A percentile compares a stretch with the other conserved stretches of the same genome.
Evolutionary conservation across 2,888 invertebrate genomes (phyloP).

Genomic region (Archaeoteleia sp.): DNA sequence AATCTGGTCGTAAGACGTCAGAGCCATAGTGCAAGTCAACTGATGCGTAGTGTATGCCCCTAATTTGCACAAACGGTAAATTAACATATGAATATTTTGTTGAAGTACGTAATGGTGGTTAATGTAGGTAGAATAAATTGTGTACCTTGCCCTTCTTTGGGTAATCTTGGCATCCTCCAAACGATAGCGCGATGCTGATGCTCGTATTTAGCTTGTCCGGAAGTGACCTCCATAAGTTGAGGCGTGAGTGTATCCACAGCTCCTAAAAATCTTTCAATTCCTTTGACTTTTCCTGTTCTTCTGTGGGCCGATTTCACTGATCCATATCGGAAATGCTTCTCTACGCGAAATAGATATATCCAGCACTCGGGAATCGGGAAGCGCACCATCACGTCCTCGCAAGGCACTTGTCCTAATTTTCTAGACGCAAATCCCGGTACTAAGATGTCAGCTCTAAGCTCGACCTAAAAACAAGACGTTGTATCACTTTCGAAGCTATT

Average conservation of each 20-base stretch:
- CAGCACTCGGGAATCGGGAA: constrained; percentile 99
- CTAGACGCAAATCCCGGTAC: constrained; percentile 98
- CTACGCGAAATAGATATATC: constrained; percentile 99
- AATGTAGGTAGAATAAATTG: too few species aligned
- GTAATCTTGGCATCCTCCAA: constrained; percentile 97
- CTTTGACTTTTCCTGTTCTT: constrained; percentile 92
- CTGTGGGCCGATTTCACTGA: constrained; percentile 75
- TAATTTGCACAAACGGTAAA: too few species aligned
- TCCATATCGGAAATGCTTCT: constrained; percentile 89
- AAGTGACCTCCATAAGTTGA: constrained; percentile 95
- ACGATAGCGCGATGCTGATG: constrained; percentile 98
- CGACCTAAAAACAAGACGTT: constrained; percentile 88
- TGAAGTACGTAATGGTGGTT: too few species aligned
- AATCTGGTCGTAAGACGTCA: constrained; percentile 98
- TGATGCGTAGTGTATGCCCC: constrained; percentile 99
- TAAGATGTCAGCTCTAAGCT: constrained; percentile 94
- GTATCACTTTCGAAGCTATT: too few species aligned
- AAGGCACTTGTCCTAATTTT: constrained; percentile 95
- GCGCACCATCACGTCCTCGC: constrained; percentile 96
- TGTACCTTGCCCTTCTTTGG: constrained; percentile 99
- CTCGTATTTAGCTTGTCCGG: constrained; percentile 98
- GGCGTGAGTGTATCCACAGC: constrained; percentile 93
- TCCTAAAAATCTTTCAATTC: constrained; percentile 93
- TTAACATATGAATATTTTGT: too few species aligned
- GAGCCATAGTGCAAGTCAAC: constrained; percentile 93